Base-by-base conservation (phyloP, 2,888 invertebrate species). In the Pachliopta kotzebuea region DNA sequence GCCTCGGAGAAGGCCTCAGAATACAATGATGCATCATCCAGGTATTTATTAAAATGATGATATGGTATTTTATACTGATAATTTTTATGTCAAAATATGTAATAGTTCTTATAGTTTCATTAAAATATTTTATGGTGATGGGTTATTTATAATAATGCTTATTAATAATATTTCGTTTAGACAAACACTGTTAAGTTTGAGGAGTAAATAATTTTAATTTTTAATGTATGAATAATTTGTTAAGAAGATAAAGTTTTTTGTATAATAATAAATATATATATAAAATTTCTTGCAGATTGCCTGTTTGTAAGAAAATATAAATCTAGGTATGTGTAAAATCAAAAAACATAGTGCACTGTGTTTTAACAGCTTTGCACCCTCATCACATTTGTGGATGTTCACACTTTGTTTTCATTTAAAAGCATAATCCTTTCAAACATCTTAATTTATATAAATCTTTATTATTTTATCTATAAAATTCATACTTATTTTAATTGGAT, bases 1-100 rank as follows among this genome's bases (percentile, higher is more conserved):
- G 62, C 87, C 86, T 11, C 73, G 91, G 6, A 85, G 90, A 59
- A 83, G 90, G 68, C 89, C 84, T 6, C 88, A 88, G 68, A 78
- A 82, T 1, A 71, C 84, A 67, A 66, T 87, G 68, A 66, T 75
- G 37, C 90, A 90, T 70, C 90, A 90, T 72, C 88, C 88, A 76
- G 88, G 90, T 85, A 67, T 61, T 58, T 73, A 56, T 56, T n/a
- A 29, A 37, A 49, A 18, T 37, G 11, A 14, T n/a, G n/a, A n/a
- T n/a, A 37, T 14, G 14, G 37, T 14, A 37, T 37, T 37, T 14
- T 1, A 14, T 37, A 37, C 37, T 37, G 37, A 1, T 37, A 4
- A 37, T 3, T 11, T 14, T 37, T 37, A 37, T 14, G 11, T 37
- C 37, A 37, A 37, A 37, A 14, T 37, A 37, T 37, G 14, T 37